phyloP scores from a whole-genome alignment of 2,888 invertebrate genomes.

The Heliconius charithonia region DNA sequence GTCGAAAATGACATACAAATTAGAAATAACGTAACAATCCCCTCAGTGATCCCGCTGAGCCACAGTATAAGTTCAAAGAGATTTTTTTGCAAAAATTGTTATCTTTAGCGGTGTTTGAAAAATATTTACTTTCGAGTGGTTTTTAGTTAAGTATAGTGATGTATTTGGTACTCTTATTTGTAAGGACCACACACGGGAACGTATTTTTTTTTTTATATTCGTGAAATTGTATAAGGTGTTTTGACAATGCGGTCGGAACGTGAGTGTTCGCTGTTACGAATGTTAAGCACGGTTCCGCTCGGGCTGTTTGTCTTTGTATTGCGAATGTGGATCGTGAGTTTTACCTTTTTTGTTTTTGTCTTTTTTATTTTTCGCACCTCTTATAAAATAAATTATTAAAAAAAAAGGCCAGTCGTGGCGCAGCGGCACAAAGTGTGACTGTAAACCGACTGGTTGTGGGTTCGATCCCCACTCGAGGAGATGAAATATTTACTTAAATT shows the following conservation, averaged over 20 bases:
- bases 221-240: slow-evolving; percentile 81
- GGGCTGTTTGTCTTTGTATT: slow-evolving; percentile 65
- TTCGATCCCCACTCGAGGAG: no score
- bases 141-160: slow-evolving; percentile 66
- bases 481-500: no score
- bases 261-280: slow-evolving; percentile 72
- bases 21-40: slow-evolving; percentile 64
- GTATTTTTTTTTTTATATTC: slow-evolving; percentile 55
- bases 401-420: no score
- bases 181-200: slow-evolving; percentile 69
- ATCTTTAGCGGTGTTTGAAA: slow-evolving; percentile 79
- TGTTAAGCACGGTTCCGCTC: slow-evolving; percentile 74
- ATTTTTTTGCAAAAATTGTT: slow-evolving; percentile 64
- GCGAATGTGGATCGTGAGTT: slow-evolving; percentile 38
- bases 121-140: slow-evolving; percentile 81
- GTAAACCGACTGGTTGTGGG: no score
- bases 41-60: slow-evolving; percentile 67
- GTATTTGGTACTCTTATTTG: slow-evolving; percentile 60
- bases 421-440: no score
- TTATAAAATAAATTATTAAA: neutral
- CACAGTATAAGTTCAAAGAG: slow-evolving; percentile 60
- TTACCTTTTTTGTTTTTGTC: slow-evolving; percentile 1
- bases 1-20: slow-evolving; percentile 74
- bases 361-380: neutral
- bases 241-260: slow-evolving; percentile 79